phyloP scores from a whole-genome alignment of 2,888 invertebrate genomes.

The Apamea epomidion region DNA sequence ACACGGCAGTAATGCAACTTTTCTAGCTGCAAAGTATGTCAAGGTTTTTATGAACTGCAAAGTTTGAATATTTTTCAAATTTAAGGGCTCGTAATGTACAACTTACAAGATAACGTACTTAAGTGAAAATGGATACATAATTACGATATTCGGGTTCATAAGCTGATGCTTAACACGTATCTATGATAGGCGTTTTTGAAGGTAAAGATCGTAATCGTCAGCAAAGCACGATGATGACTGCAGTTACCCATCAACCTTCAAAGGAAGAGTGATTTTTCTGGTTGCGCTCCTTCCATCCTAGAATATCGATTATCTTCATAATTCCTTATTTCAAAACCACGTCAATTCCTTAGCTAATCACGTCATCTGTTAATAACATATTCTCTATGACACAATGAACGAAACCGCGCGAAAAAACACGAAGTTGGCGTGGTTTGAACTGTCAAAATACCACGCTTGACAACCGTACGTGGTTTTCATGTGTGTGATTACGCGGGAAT shows the following conservation, averaged over 20 bases:
- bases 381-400: neutral
- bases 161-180: neutral
- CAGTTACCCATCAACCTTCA: neutral
- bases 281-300: neutral
- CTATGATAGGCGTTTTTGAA: neutral
- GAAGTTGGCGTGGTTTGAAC: neutral
- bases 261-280: too few relatives aligned
- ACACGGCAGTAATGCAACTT: neutral
- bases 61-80: constrained; percentile 50
- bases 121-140: constrained; percentile 44
- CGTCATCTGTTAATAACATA: neutral
- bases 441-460: neutral
- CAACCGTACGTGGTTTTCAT: neutral
- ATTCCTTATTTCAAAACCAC: neutral
- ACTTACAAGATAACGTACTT: constrained; percentile 61
- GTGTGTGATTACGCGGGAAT: neutral
- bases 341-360: neutral
- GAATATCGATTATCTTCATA: neutral
- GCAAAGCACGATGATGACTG: neutral
- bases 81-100: constrained; percentile 35
- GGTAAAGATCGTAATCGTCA: neutral
- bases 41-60: constrained; percentile 41
- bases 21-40: constrained; percentile 20
- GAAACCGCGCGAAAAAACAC: neutral
- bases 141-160: constrained; percentile 4